These are phyloP conservation scores for Dinoponera quadriceps DNA, from an alignment of 1,140 invertebrate genomes.

Conservation along the genomic window DNA sequence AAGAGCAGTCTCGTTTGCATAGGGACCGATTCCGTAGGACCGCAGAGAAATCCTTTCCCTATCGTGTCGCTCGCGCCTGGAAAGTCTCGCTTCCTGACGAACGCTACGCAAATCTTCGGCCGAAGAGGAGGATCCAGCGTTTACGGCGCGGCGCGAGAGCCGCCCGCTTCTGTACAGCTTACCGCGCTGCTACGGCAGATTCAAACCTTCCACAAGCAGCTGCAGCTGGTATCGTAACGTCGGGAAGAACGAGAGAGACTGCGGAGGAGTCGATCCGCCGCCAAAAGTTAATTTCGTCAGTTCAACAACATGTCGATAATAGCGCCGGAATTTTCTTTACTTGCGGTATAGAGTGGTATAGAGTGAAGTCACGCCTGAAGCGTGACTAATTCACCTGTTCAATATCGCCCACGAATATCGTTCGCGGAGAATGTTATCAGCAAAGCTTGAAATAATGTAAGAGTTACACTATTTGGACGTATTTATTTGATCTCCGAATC, in stretches of 20 bases:
- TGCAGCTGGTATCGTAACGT: constrained; percentile 69
- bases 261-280: constrained; percentile 4
- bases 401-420: too few relatives aligned
- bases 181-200: constrained; percentile 78
- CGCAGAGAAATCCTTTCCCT: constrained; percentile 1
- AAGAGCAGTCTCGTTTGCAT: constrained; percentile 80
- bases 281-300: neutral
- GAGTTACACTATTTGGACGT: too few relatives aligned
- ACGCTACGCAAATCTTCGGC: constrained; percentile 27
- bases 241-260: neutral
- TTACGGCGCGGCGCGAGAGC: constrained; percentile 55
- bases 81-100: constrained; percentile 36
- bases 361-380: too few relatives aligned
- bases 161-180: constrained; percentile 72
- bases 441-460: too few relatives aligned
- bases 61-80: constrained; percentile 26
- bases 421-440: too few relatives aligned
- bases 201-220: constrained; percentile 81
- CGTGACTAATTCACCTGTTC: too few relatives aligned
- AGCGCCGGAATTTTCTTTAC: too few relatives aligned
- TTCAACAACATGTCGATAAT: neutral
- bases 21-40: constrained; percentile 58
- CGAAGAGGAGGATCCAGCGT: constrained; percentile 38
- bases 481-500: too few relatives aligned
- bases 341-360: too few relatives aligned